Percentiles rank a stretch among this genome's conserved stretches.
These are phyloP conservation scores for Pristionchus pacificus DNA, from an alignment of 1,140 invertebrate species.

Conservation along the genomic window DNA sequence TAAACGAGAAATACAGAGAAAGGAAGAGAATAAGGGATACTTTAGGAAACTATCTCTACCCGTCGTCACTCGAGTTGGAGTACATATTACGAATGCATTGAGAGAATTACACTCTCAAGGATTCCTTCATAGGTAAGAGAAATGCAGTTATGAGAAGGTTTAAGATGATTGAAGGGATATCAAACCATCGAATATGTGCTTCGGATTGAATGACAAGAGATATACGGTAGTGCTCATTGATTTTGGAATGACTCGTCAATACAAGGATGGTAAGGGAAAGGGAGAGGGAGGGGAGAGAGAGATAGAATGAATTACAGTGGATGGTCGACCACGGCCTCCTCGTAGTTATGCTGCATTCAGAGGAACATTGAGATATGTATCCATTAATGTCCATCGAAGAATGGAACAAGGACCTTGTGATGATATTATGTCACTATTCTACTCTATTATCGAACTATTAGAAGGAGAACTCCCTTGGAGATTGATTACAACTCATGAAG, in stretches of 20 bases:
- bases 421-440: slow-evolving; percentile 91
- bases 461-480: slow-evolving; percentile 92
- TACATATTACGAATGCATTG: slow-evolving; percentile 28
- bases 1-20: background rate
- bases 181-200: slow-evolving; percentile 39
- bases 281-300: background rate
- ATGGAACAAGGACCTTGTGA: slow-evolving; percentile 68
- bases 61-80: slow-evolving; percentile 16
- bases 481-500: slow-evolving; percentile 10
- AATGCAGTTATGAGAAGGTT: background rate
- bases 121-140: slow-evolving; percentile 32
- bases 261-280: background rate
- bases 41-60: background rate
- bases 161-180: slow-evolving; percentile 26
- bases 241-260: slow-evolving; percentile 37
- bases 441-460: slow-evolving; percentile 68
- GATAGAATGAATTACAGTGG: too few relatives aligned
- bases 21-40: background rate
- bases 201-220: slow-evolving; percentile 16
- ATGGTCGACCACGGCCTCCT: slow-evolving; percentile 26
- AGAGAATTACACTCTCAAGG: slow-evolving; percentile 30
- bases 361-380: slow-evolving; percentile 94
- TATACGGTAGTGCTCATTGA: slow-evolving; percentile 30
- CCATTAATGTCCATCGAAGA: slow-evolving; percentile 95
- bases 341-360: slow-evolving; percentile 59